phyloP scores from a whole-genome alignment of 2,888 invertebrate species.

The Acronicta aceris region DNA sequence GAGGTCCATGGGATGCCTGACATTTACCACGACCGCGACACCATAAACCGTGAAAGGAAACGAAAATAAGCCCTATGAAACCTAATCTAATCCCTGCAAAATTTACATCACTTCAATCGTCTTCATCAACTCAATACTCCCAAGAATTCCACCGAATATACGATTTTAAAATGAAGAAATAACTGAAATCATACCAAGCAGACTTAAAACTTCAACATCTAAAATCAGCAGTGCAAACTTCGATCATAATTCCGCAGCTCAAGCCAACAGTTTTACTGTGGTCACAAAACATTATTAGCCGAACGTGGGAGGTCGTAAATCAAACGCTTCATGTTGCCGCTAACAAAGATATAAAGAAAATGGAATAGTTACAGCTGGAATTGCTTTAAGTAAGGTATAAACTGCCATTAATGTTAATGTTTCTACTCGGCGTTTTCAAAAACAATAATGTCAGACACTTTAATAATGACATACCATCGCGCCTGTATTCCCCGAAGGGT shows the following conservation, averaged over 20 bases:
- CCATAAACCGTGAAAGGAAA: no score
- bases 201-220: slow-evolving; percentile 12
- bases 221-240: slow-evolving; percentile 20
- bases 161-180: slow-evolving; percentile 14
- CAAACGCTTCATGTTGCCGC: slow-evolving; percentile 22
- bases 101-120: no score
- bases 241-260: slow-evolving; percentile 17
- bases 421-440: neutral
- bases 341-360: slow-evolving; percentile 15
- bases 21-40: no score
- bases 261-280: slow-evolving; percentile 32
- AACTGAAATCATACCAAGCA: slow-evolving; percentile 9
- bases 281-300: slow-evolving; percentile 44
- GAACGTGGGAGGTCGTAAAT: slow-evolving; percentile 32
- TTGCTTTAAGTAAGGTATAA: neutral
- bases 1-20: no score
- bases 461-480: no score
- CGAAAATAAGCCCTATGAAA: no score
- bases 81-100: no score
- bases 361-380: slow-evolving; percentile 14
- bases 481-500: no score
- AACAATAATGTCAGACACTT: no score
- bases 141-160: no score
- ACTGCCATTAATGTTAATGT: neutral
- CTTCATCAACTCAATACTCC: no score